Conservation (phyloP, 2,888 invertebrate species). For the Amphipyra berbera region DNA sequence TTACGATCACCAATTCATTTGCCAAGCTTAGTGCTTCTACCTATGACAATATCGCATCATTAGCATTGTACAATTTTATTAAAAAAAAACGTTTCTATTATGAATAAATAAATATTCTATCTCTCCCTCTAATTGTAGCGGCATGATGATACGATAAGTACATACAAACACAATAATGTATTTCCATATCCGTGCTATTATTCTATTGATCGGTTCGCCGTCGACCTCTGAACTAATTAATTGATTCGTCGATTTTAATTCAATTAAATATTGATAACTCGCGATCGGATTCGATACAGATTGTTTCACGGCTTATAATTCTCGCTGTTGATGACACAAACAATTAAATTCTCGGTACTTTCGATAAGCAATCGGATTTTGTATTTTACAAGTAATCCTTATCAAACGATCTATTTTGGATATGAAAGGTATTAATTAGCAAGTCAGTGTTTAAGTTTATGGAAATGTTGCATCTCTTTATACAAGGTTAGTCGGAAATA, state of each 20-base stretch:
- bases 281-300: constrained; percentile 26
- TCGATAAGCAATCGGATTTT: constrained; percentile 31
- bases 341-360: constrained; percentile 19
- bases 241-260: constrained; percentile 30
- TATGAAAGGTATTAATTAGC: constrained; percentile 2
- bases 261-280: constrained; percentile 43
- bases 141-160: not conserved
- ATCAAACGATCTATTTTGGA: constrained; percentile 12
- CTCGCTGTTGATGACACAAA: constrained; percentile 19
- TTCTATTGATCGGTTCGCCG: constrained; percentile 13
- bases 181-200: constrained; percentile 9
- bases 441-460: not conserved
- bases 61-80: no score
- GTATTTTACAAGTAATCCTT: constrained; percentile 22
- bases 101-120: no score
- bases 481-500: no score
- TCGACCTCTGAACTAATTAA: constrained; percentile 40
- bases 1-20: no score
- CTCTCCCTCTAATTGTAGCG: no score
- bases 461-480: no score
- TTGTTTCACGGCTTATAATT: constrained; percentile 17
- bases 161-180: constrained; percentile 3
- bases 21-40: no score
- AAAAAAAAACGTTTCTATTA: no score
- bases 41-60: no score